phyloP scores from a whole-genome alignment of 2,888 invertebrate genomes.

The Eutolmus rufibarbis region DNA sequence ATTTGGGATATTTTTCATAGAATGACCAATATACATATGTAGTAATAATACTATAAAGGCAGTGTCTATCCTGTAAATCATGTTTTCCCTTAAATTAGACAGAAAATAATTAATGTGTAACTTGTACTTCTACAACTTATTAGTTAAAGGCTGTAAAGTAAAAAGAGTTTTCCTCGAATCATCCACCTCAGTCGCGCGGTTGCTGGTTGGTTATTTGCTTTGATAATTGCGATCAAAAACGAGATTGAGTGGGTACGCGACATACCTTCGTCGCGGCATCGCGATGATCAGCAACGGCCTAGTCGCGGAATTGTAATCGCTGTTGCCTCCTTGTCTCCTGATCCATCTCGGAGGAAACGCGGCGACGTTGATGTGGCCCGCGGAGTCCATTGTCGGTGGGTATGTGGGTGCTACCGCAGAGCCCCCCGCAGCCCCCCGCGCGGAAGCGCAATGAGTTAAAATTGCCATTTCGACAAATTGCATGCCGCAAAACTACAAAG shows the following conservation, averaged over 20 bases:
- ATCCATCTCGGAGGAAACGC: neutral
- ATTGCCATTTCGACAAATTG: conserved; percentile 40
- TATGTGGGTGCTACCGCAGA: conserved; percentile 34
- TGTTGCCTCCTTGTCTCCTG: conserved; percentile 12
- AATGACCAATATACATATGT: too few relatives aligned
- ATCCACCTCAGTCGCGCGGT: neutral
- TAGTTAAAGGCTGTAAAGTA: neutral
- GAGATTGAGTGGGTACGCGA: conserved; percentile 6
- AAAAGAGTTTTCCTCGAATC: neutral
- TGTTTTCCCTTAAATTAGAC: too few relatives aligned
- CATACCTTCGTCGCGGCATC: neutral
- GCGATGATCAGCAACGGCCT: neutral
- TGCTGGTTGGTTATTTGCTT: conserved; percentile 1
- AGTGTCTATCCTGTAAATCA: too few relatives aligned
- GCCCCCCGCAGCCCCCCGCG: neutral
- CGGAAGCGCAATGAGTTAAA: conserved; percentile 29
- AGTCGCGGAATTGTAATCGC: neutral
- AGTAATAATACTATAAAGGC: too few relatives aligned
- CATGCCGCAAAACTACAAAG: conserved; percentile 35
- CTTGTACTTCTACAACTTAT: too few relatives aligned
- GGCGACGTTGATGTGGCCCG: neutral
- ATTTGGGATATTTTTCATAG: too few relatives aligned
- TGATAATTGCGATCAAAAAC: conserved; percentile 34
- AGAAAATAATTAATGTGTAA: too few relatives aligned
- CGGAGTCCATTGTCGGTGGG: neutral